Conservation (phyloP, 2,888 invertebrate species). For the Tenthredo mesomela region DNA sequence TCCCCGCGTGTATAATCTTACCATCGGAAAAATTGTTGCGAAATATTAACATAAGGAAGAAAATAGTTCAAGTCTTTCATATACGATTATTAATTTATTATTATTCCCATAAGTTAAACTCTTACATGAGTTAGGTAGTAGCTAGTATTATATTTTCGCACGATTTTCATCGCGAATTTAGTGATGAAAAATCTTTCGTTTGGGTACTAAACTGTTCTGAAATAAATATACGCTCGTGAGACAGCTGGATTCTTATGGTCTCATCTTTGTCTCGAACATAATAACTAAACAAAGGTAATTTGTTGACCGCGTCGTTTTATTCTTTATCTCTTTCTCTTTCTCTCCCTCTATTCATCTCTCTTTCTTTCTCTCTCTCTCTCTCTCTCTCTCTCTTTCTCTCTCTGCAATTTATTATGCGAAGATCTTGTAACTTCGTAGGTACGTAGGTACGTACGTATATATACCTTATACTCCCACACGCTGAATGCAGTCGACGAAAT, state of each 20-base stretch:
- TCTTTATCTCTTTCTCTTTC: slow-evolving; percentile 1
- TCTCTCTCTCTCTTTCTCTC: slow-evolving; percentile 8
- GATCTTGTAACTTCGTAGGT: neutral
- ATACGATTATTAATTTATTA: too few relatives aligned
- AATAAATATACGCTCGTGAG: neutral
- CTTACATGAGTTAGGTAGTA: too few relatives aligned
- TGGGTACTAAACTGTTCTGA: neutral
- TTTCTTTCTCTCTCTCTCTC: neutral
- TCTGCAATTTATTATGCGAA: slow-evolving; percentile 19
- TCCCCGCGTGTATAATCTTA: too few relatives aligned
- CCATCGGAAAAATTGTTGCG: too few relatives aligned
- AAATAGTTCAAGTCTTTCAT: too few relatives aligned
- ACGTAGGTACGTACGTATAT: neutral
- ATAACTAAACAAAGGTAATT: slow-evolving; percentile 28
- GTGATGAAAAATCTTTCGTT: neutral
- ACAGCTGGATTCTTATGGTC: neutral
- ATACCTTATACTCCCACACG: slow-evolving; percentile 13
- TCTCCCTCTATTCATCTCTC: neutral
- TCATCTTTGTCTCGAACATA: slow-evolving; percentile 12
- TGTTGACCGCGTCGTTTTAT: slow-evolving; percentile 22
- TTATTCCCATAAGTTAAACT: too few relatives aligned
- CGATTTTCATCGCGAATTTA: neutral
- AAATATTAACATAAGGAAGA: too few relatives aligned
- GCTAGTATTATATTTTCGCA: too few relatives aligned
- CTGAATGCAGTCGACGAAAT: neutral